Evolutionary conservation across 2,113 vertebrate genomes (phyloP).

Genomic region (Pteropus alecto): DNA sequence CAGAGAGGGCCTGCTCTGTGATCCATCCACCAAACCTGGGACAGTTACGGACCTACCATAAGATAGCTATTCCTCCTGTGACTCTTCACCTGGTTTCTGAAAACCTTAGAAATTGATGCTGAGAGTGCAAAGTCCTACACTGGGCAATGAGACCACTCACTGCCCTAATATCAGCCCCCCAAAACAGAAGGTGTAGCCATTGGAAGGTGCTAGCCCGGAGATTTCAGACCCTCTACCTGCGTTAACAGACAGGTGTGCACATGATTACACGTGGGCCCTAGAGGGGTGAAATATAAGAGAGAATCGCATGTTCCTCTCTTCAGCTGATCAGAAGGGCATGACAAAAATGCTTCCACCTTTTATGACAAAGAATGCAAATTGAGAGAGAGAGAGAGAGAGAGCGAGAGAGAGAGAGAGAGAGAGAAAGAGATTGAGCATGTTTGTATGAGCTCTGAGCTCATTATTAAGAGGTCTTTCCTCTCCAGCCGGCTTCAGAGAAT

Average conservation of each 20-base stretch:
- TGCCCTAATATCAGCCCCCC: background rate
- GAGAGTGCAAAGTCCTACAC: background rate
- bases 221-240: background rate
- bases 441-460: background rate
- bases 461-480: background rate
- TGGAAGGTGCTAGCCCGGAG: background rate
- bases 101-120: background rate
- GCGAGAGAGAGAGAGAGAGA: background rate
- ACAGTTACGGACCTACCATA: background rate
- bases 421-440: background rate
- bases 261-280: background rate
- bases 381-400: background rate
- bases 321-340: background rate
- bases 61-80: background rate
- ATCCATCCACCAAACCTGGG: background rate
- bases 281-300: too few species aligned
- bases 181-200: background rate
- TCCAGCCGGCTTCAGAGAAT: background rate
- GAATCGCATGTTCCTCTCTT: background rate
- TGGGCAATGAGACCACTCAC: rapidly evolving
- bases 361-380: background rate
- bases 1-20: rapidly evolving
- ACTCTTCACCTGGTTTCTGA: background rate
- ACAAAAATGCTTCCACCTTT: background rate
- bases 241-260: background rate